A percentile compares a stretch with the other conserved stretches of the same genome.
Conservation (phyloP, 2,888 invertebrate genomes). For the Ctenicera cuprea region DNA sequence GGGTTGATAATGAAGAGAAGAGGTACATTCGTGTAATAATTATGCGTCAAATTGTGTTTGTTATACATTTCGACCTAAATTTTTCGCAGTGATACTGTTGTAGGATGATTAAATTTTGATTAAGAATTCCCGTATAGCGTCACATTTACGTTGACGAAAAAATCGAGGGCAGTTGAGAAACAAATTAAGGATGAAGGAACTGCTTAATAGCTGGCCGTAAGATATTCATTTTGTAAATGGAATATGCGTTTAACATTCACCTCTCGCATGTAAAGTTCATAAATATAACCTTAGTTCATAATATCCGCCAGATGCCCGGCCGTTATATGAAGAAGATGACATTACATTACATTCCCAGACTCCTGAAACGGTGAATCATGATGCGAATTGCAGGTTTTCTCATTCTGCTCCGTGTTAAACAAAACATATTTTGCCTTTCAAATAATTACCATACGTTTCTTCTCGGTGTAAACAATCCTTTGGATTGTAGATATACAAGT, state of each 20-base stretch:
- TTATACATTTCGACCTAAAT: background rate
- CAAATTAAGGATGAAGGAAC: constrained; percentile 51
- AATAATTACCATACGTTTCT: constrained; percentile 34
- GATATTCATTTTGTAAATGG: constrained; percentile 54
- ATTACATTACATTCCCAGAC: constrained; percentile 68
- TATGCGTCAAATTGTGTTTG: constrained; percentile 1
- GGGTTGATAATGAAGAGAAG: constrained; percentile 48
- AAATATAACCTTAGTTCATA: constrained; percentile 66
- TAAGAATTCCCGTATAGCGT: background rate
- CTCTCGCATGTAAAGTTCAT: constrained; percentile 67
- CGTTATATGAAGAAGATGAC: constrained; percentile 65
- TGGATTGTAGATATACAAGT: background rate
- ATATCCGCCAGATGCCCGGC: constrained; percentile 68
- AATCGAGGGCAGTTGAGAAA: constrained; percentile 43
- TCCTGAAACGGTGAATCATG: constrained; percentile 65
- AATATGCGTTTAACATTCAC: constrained; percentile 67
- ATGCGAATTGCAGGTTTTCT: constrained; percentile 61
- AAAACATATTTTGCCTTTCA: constrained; percentile 34
- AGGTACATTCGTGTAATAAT: constrained; percentile 24
- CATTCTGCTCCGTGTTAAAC: constrained; percentile 33
- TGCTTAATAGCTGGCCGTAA: constrained; percentile 48
- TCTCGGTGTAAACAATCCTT: background rate
- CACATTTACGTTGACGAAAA: constrained; percentile 6
- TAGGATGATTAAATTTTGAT: background rate
- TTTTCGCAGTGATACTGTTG: background rate